Evolutionary conservation across 2,113 vertebrate genomes (phyloP).

Genomic region (Pycnonotus jocosus): DNA sequence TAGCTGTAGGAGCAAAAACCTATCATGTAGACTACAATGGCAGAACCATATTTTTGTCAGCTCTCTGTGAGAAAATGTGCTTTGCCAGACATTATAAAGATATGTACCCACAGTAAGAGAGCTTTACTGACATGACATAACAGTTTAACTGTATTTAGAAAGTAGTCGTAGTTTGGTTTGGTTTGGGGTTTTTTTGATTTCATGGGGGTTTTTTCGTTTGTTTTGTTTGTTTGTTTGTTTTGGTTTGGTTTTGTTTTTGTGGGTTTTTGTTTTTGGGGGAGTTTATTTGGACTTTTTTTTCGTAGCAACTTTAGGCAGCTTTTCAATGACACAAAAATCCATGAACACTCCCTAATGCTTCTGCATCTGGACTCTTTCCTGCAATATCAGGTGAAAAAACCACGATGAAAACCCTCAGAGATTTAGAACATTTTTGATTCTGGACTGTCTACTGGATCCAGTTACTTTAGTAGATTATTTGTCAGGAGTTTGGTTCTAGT

Average conservation of each 20-base stretch:
- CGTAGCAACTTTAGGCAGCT: not conserved
- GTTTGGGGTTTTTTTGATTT: not conserved
- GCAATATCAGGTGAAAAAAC: not conserved
- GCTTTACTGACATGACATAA: not conserved
- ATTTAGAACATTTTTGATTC: not conserved
- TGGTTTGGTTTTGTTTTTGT: not conserved
- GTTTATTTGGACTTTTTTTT: not conserved
- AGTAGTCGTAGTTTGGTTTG: not conserved
- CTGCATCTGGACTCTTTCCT: not conserved
- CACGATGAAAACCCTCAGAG: not conserved
- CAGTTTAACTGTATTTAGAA: not conserved
- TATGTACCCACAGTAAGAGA: not conserved
- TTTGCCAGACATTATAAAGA: not conserved
- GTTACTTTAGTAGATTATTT: not conserved
- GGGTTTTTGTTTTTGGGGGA: too few species aligned
- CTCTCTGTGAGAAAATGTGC: not conserved
- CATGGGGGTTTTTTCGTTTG: too few species aligned
- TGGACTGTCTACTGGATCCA: not conserved
- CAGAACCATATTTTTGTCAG: not conserved
- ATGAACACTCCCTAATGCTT: not conserved
- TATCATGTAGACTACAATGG: rapidly evolving
- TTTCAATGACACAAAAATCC: not conserved
- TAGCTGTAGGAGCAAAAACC: not conserved
- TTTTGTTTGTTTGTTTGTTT: not conserved
- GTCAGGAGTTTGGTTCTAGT: not conserved